These are phyloP conservation scores for Microcebus lehilahytsara DNA, from an alignment of 2,113 vertebrate species.

Conservation along the genomic window DNA sequence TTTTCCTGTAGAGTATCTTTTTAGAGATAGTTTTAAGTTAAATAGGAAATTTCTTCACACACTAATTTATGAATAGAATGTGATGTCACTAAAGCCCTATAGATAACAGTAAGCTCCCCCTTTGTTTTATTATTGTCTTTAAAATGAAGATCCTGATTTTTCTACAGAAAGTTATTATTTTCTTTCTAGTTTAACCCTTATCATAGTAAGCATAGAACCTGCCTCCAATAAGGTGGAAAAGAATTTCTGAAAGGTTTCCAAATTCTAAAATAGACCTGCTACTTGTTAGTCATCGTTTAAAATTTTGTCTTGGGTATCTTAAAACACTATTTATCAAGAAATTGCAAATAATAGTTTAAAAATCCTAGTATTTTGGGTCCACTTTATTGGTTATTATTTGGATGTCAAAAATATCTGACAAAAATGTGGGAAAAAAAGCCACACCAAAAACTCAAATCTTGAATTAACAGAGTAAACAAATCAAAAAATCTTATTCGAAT, in stretches of 20 bases:
- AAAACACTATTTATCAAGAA: neutral
- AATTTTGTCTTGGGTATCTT: neutral
- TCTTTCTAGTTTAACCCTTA: neutral
- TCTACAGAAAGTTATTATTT: neutral
- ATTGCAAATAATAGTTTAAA: neutral
- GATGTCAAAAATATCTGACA: neutral
- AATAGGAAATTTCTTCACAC: neutral
- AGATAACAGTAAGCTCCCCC: neutral
- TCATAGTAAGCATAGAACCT: neutral
- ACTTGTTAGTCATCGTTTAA: neutral
- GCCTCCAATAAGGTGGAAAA: neutral
- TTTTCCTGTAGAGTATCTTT: neutral
- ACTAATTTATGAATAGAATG: neutral
- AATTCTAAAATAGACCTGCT: neutral
- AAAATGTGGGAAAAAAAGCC: neutral
- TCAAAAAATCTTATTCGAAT: neutral
- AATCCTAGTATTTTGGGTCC: neutral
- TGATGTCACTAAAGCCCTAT: neutral
- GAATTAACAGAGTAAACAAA: neutral
- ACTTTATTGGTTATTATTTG: neutral
- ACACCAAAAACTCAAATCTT: neutral
- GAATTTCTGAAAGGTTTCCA: neutral
- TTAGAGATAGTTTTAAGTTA: neutral
- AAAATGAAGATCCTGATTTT: neutral
- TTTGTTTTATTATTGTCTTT: neutral